Base-by-base conservation (phyloP, 2,888 invertebrate genomes). In the Eupithecia inturbata region DNA sequence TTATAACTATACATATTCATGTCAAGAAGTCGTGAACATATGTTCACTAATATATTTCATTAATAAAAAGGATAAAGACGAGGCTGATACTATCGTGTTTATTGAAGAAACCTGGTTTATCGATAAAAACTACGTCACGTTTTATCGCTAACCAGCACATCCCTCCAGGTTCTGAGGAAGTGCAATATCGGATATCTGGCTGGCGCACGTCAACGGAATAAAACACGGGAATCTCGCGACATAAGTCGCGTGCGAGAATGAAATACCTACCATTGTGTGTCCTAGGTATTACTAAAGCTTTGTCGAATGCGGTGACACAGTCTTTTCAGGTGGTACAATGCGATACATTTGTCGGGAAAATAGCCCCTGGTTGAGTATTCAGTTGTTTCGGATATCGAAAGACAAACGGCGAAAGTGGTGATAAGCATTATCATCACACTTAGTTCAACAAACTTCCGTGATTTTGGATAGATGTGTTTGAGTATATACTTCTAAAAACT, bases 151-250 rank as follows among this genome's bases (percentile, higher is more conserved):
- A 67, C 12, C 14, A 28, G 1, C 53, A 53, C 84, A 77, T 74
- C 84, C 63, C 87, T 85, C 80, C 71, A 53, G 71, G 68, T 73
- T 81, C 77, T 75, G 82, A 85, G 84, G 85, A 86, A 88, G 88
- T 89, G 90, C 90, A 91, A 90, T 91, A 91, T 90, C 89, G 87
- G 88, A 87, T 88, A 88, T 87, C 82, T 78, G 62, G 76, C 49
- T 79, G 85, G 82, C 87, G 84, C 88, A 87, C 88, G 86, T 89
- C 90, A 89, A 87, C 88, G 86, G 86, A 85, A 90, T 88, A 90
- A 88, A 88, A 87, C 85, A 87, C 84, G 85, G 81, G 84, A 85
- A 86, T 86, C 81, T 82, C 73, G 75, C 83, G 81, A 85, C 84
- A 84, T 83, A 82, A 83, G 80, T 82, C 78, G 79, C 82, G 79